Conservation (phyloP, 2,888 invertebrate genomes). For the Cotesia congregata region DNA sequence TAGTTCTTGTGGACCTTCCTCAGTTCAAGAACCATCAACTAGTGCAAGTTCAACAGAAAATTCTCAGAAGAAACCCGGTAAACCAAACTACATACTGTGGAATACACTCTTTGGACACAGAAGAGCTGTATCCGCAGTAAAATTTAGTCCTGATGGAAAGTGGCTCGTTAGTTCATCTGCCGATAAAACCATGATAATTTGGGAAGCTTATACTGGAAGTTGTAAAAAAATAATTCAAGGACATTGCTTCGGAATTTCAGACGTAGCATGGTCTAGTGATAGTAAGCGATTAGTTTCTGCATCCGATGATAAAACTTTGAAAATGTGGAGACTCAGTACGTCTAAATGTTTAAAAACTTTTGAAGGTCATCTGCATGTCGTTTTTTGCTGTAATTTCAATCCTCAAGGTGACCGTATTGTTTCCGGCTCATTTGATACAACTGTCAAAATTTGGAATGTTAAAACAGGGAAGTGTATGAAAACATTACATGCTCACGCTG, state of each 20-base stretch:
- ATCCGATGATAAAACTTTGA: conserved; percentile 94
- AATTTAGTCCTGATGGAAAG: conserved; percentile 99
- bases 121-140: conserved; percentile 98
- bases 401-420: conserved; percentile 99
- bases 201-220: conserved; percentile 99
- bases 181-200: conserved; percentile 97
- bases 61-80: conserved; percentile 61
- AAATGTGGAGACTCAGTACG: conserved; percentile 97
- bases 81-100: conserved; percentile 96
- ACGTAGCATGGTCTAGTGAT: conserved; percentile 99
- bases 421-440: conserved; percentile 99
- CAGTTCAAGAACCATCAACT: neutral
- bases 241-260: conserved; percentile 98
- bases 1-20: no score
- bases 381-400: conserved; percentile 99
- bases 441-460: conserved; percentile 99
- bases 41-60: neutral
- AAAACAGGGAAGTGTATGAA: conserved; percentile 97
- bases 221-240: conserved; percentile 98
- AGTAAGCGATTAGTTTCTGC: conserved; percentile 93
- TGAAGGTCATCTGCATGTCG: conserved; percentile 99
- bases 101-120: conserved; percentile 98
- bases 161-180: conserved; percentile 99
- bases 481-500: conserved; percentile 98
- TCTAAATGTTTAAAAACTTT: conserved; percentile 96